phyloP scores from a whole-genome alignment of 2,113 vertebrate genomes.

The Salvator merianae region DNA sequence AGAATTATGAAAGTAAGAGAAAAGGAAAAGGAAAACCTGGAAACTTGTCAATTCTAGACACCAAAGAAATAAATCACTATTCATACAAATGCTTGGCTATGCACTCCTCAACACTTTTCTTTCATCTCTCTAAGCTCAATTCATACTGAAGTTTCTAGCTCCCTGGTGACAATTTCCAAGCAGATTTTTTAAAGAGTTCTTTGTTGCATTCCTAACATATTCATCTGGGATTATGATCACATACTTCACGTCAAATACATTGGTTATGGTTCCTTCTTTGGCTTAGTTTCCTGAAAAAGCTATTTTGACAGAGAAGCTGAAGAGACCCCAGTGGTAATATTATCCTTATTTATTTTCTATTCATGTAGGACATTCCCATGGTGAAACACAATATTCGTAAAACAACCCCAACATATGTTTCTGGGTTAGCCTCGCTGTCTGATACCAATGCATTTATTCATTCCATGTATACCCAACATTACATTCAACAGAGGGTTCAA shows the following conservation, averaged over 20 bases:
- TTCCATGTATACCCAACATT: too few species aligned
- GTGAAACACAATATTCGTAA: too few species aligned
- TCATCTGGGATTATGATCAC: constrained; percentile 38
- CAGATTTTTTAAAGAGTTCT: background rate
- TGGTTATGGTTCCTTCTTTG: constrained; percentile 41
- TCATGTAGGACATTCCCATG: too few species aligned
- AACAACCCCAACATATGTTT: too few species aligned
- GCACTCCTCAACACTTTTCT: background rate
- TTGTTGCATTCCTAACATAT: constrained; percentile 28
- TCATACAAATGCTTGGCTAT: background rate
- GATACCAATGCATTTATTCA: too few species aligned
- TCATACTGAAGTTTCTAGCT: constrained; percentile 42
- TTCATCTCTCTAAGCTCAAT: constrained; percentile 17
- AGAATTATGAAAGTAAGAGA: too few species aligned
- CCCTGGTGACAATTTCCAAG: constrained; percentile 24
- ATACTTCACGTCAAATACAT: constrained; percentile 28
- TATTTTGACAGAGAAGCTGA: constrained; percentile 7
- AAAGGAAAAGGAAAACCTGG: too few species aligned
- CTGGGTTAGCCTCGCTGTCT: too few species aligned
- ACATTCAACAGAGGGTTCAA: too few species aligned
- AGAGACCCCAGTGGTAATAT: background rate
- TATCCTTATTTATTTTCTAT: too few species aligned
- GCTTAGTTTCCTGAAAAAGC: constrained; percentile 26
- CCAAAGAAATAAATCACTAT: too few species aligned
- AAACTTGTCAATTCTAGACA: too few species aligned